These are phyloP conservation scores for Esperia sulphurella DNA, from an alignment of 2,888 invertebrate genomes.

Conservation along the genomic window DNA sequence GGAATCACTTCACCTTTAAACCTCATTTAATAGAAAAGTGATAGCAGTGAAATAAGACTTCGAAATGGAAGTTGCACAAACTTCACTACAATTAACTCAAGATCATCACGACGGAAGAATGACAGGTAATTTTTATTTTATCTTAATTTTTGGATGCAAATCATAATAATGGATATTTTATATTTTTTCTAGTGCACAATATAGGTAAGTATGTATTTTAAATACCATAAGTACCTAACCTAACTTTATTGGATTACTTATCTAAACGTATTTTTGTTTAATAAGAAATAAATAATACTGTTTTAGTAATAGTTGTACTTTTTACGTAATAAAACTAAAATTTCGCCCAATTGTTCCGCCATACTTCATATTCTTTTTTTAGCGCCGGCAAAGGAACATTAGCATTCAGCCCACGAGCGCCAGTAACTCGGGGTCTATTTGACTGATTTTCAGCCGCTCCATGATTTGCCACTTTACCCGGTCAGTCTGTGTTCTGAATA, in stretches of 20 bases:
- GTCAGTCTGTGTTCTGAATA: constrained; percentile 67
- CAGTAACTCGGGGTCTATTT: constrained; percentile 74
- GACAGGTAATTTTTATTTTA: constrained; percentile 36
- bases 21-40: neutral
- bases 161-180: too few relatives aligned
- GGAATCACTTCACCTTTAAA: too few relatives aligned
- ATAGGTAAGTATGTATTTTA: too few relatives aligned
- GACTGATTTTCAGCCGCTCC: constrained; percentile 77
- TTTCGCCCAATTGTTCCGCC: constrained; percentile 1
- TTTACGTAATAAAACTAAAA: neutral
- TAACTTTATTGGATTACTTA: too few relatives aligned
- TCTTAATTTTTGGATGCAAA: neutral
- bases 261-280: too few relatives aligned
- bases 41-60: constrained; percentile 15
- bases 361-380: constrained; percentile 27
- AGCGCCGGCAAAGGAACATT: constrained; percentile 37
- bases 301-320: too few relatives aligned
- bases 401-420: constrained; percentile 53
- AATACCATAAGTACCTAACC: too few relatives aligned
- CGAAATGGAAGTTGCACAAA: constrained; percentile 70
- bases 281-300: too few relatives aligned
- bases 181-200: too few relatives aligned
- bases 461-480: constrained; percentile 79
- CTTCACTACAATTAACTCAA: constrained; percentile 66
- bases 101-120: constrained; percentile 66